Evolutionary conservation across 1,140 invertebrate species (phyloP).

Genomic region (Idris sp.): DNA sequence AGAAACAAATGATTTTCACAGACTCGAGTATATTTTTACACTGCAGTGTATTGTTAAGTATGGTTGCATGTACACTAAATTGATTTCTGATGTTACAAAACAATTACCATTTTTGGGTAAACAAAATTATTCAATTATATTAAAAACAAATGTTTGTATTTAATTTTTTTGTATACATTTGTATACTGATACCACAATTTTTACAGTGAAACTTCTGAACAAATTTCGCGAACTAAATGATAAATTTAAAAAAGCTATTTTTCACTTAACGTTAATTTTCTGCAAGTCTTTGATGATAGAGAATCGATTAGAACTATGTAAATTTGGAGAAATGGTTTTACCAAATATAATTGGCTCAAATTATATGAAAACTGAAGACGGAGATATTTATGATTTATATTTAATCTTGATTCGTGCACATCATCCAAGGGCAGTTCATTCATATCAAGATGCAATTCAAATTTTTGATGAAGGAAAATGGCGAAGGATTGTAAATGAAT

Average conservation of each 20-base stretch:
- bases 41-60: slow-evolving; percentile 29
- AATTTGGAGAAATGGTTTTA: slow-evolving; percentile 49
- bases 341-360: slow-evolving; percentile 20
- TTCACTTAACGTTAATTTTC: slow-evolving; percentile 31
- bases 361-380: slow-evolving; percentile 33
- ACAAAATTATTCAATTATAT: slow-evolving; percentile 1
- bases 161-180: too few relatives aligned
- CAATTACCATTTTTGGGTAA: slow-evolving; percentile 10
- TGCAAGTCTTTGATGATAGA: slow-evolving; percentile 38
- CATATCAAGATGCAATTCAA: slow-evolving; percentile 40
- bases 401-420: slow-evolving; percentile 44
- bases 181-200: neutral
- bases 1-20: slow-evolving; percentile 25
- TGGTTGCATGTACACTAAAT: slow-evolving; percentile 28
- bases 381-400: slow-evolving; percentile 49
- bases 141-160: neutral
- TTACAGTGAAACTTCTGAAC: slow-evolving; percentile 33
- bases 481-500: slow-evolving; percentile 43
- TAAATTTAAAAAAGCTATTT: slow-evolving; percentile 17
- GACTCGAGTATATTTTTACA: slow-evolving; percentile 35
- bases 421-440: slow-evolving; percentile 37
- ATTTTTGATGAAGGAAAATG: slow-evolving; percentile 43
- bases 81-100: slow-evolving; percentile 19
- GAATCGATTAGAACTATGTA: slow-evolving; percentile 44
- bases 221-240: slow-evolving; percentile 19